phyloP scores from a whole-genome alignment of 2,113 vertebrate genomes.

The Brachyhypopomus occidentalis region DNA sequence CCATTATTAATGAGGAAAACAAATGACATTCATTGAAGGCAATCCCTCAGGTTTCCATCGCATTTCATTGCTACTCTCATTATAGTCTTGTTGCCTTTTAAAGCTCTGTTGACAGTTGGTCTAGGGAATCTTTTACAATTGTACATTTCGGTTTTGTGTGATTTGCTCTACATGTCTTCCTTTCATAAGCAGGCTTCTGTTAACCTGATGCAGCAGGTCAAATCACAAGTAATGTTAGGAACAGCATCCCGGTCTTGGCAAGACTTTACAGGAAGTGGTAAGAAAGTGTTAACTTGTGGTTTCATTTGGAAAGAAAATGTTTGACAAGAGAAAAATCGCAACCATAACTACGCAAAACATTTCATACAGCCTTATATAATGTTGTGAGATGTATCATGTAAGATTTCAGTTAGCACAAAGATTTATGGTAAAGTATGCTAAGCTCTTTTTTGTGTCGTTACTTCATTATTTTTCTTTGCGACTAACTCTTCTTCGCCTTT shows the following conservation, averaged over 20 bases:
- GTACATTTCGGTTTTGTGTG: not conserved
- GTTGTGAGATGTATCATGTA: conserved; percentile 20
- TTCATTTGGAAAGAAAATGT: not conserved
- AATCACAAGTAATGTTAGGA: not conserved
- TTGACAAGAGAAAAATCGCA: not conserved
- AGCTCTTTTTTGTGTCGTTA: not conserved
- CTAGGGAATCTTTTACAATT: conserved; percentile 20
- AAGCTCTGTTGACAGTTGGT: conserved; percentile 4
- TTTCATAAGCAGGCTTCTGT: not conserved
- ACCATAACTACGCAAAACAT: not conserved
- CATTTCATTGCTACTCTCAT: conserved; percentile 18
- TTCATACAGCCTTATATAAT: conserved; percentile 26
- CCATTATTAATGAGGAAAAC: conserved; percentile 64
- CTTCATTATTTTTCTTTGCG: not conserved
- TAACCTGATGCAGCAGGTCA: too few species aligned
- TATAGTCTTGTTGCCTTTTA: conserved; percentile 28
- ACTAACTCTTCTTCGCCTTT: not conserved
- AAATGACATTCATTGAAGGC: conserved; percentile 74
- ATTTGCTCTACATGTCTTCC: not conserved
- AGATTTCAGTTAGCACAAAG: conserved; percentile 22
- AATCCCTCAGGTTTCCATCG: conserved; percentile 57
- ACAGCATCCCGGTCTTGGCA: not conserved
- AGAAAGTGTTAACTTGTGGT: not conserved
- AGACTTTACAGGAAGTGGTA: not conserved
- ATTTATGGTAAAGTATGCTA: conserved; percentile 5